Conservation (phyloP, 2,888 invertebrate genomes). For the Axea sp. region DNA sequence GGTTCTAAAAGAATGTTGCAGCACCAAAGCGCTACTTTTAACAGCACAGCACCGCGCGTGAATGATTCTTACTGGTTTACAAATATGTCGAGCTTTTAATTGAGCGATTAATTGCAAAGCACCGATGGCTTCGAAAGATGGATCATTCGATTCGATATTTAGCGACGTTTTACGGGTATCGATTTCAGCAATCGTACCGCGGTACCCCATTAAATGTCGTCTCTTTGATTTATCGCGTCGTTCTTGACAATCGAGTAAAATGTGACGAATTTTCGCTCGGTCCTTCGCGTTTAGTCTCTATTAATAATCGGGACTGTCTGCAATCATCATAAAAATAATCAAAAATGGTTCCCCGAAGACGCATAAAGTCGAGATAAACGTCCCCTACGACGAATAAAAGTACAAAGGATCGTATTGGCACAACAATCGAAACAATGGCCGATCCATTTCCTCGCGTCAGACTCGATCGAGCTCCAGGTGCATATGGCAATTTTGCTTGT, state of each 20-base stretch:
- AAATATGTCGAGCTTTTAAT: too few species aligned
- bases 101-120: too few species aligned
- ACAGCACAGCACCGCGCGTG: too few species aligned
- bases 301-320: conserved; percentile 30
- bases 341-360: conserved; percentile 17
- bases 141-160: too few species aligned
- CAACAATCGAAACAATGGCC: conserved; percentile 60
- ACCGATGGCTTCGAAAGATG: too few species aligned
- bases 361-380: conserved; percentile 51
- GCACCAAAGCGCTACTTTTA: too few species aligned
- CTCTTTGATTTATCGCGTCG: too few species aligned
- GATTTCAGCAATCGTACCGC: too few species aligned
- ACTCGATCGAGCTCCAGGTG: conserved; percentile 55
- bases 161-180: too few species aligned
- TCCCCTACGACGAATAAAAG: conserved; percentile 23
- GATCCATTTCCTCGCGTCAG: conserved; percentile 53
- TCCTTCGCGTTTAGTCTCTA: neutral
- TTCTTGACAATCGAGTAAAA: neutral
- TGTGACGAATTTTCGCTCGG: neutral
- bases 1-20: too few species aligned
- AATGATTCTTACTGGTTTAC: too few species aligned
- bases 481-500: conserved; percentile 57
- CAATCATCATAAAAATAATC: conserved; percentile 56
- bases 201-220: too few species aligned
- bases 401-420: conserved; percentile 26